Evolutionary conservation across 2,888 invertebrate genomes (phyloP).

Genomic region (Chymomyza caudatula): DNA sequence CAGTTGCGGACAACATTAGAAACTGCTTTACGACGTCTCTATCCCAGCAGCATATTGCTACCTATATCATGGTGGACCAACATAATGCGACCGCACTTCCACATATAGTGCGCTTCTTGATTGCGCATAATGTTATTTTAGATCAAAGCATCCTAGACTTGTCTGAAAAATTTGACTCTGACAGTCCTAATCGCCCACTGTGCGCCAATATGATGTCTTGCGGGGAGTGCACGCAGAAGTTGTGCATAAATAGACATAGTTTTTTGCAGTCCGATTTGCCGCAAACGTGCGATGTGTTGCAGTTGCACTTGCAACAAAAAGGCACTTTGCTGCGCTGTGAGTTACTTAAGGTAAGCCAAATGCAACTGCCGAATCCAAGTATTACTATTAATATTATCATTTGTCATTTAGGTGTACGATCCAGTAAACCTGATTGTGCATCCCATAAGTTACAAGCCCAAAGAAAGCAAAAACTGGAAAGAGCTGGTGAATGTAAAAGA

Average conservation of each 20-base stretch:
- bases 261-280: slow-evolving; percentile 18
- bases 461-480: neutral
- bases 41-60: neutral
- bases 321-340: slow-evolving; percentile 29
- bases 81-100: slow-evolving; percentile 15
- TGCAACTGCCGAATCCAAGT: too few species aligned
- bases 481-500: neutral
- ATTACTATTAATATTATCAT: neutral
- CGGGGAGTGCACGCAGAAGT: slow-evolving; percentile 27
- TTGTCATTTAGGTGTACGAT: neutral
- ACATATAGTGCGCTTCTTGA: slow-evolving; percentile 32
- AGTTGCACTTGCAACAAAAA: slow-evolving; percentile 12
- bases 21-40: slow-evolving; percentile 24
- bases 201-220: slow-evolving; percentile 19
- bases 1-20: slow-evolving; percentile 22
- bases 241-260: slow-evolving; percentile 37
- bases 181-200: neutral
- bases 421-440: slow-evolving; percentile 36
- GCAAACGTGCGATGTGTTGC: neutral
- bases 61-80: slow-evolving; percentile 41
- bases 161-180: slow-evolving; percentile 9
- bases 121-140: slow-evolving; percentile 25
- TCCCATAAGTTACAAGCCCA: slow-evolving; percentile 23
- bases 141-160: slow-evolving; percentile 3
- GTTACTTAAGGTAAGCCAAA: slow-evolving; percentile 1